Percentiles rank a stretch among this genome's conserved stretches.
Evolutionary conservation across 2,888 invertebrate species (phyloP).

Genomic region (Ryuthela nishihirai): DNA sequence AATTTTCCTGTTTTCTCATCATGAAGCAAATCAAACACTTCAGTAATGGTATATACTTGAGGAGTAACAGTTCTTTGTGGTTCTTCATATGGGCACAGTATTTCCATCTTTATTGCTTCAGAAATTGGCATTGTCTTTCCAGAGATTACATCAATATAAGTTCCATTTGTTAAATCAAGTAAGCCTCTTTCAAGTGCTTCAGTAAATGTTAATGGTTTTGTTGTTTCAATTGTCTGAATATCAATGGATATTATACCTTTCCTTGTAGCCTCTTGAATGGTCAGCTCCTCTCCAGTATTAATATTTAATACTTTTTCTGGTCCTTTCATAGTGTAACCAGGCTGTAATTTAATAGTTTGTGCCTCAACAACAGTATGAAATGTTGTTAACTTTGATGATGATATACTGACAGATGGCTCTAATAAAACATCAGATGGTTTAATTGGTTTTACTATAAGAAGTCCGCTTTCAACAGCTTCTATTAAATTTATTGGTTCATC

Average conservation of each 20-base stretch:
- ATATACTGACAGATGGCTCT: too few relatives aligned
- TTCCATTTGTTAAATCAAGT: slow-evolving; percentile 57
- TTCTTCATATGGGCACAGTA: slow-evolving; percentile 26
- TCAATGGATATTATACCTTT: slow-evolving; percentile 3
- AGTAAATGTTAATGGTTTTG: slow-evolving; percentile 41
- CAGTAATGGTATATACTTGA: slow-evolving; percentile 27
- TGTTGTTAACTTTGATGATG: too few relatives aligned
- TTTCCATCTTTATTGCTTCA: slow-evolving; percentile 52
- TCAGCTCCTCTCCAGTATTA: neutral
- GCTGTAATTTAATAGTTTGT: slow-evolving; percentile 4
- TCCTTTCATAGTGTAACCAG: slow-evolving; percentile 45
- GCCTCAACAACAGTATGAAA: slow-evolving; percentile 6
- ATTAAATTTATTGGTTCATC: slow-evolving; percentile 65
- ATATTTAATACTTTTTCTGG: slow-evolving; percentile 55
- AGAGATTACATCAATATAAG: slow-evolving; percentile 52
- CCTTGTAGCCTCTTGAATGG: slow-evolving; percentile 1
- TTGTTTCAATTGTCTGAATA: neutral
- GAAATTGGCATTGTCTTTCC: slow-evolving; percentile 51
- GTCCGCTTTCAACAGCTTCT: slow-evolving; percentile 71
- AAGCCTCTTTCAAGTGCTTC: slow-evolving; percentile 64
- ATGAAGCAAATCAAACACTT: slow-evolving; percentile 32
- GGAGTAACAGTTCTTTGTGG: neutral
- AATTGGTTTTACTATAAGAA: slow-evolving; percentile 59
- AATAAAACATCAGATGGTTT: slow-evolving; percentile 4
- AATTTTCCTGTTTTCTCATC: slow-evolving; percentile 50